Percentiles rank a stretch among this genome's conserved stretches.
Conservation (phyloP, 2,888 invertebrate genomes). For the Parasteatoda lunata region DNA sequence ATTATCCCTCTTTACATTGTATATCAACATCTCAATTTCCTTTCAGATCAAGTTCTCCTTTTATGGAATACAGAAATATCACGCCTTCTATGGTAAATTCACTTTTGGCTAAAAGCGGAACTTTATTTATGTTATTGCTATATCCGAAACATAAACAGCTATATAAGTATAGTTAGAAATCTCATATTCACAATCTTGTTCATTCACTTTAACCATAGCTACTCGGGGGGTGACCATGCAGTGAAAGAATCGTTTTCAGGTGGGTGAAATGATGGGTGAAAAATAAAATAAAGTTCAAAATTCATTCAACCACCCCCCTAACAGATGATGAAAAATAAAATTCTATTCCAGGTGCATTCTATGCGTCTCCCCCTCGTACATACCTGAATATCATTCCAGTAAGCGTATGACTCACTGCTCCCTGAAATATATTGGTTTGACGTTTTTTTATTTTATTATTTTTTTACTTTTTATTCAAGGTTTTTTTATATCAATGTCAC, state of each 20-base stretch:
- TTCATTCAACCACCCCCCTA: neutral
- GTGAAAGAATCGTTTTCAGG: neutral
- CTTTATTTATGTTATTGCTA: too few species aligned
- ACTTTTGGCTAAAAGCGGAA: too few species aligned
- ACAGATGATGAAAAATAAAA: neutral
- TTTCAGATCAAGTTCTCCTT: too few species aligned
- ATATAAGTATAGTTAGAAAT: too few species aligned
- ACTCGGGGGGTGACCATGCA: too few species aligned
- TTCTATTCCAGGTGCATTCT: neutral
- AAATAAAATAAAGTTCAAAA: neutral
- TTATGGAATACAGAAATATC: too few species aligned
- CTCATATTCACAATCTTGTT: too few species aligned
- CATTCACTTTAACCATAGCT: too few species aligned
- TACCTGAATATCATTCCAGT: neutral
- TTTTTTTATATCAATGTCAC: neutral
- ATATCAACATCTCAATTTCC: too few species aligned
- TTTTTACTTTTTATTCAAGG: neutral
- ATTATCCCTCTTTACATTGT: too few species aligned
- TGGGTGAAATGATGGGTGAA: constrained; percentile 2
- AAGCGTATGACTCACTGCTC: neutral
- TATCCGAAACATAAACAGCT: too few species aligned
- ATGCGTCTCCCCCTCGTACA: neutral
- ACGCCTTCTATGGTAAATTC: too few species aligned
- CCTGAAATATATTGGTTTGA: neutral
- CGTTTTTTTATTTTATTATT: neutral